Conservation (phyloP, 2,888 invertebrate species). For the Anaspis maculata region DNA sequence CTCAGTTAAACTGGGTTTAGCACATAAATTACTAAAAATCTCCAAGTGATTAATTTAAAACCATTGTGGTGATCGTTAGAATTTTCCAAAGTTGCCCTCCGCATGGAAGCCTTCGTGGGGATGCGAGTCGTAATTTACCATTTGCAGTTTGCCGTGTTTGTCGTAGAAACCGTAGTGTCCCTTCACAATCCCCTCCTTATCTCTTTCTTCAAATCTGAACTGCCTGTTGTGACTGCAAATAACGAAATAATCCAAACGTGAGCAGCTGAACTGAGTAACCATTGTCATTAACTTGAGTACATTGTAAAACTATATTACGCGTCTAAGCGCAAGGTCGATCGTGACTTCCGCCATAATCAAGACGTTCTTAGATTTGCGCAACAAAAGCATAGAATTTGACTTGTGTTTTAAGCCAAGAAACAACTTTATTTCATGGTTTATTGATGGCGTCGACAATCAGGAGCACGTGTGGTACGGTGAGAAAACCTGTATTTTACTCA, state of each 20-base stretch:
- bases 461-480: too few species aligned
- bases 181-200: slow-evolving; percentile 64
- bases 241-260: slow-evolving; percentile 4
- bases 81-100: slow-evolving; percentile 28
- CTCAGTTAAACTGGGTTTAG: slow-evolving; percentile 8
- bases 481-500: too few species aligned
- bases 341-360: too few species aligned
- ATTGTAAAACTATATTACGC: too few species aligned
- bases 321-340: too few species aligned
- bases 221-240: slow-evolving; percentile 66
- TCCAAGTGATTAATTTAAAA: slow-evolving; percentile 10
- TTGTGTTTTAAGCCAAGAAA: too few species aligned
- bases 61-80: slow-evolving; percentile 6
- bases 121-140: slow-evolving; percentile 67
- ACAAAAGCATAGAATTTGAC: too few species aligned
- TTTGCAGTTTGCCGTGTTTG: slow-evolving; percentile 63
- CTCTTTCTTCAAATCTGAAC: slow-evolving; percentile 71
- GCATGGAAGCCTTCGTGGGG: slow-evolving; percentile 64
- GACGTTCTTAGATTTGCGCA: too few species aligned
- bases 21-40: slow-evolving; percentile 10
- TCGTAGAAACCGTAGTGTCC: slow-evolving; percentile 79
- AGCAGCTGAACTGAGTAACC: too few species aligned
- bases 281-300: too few species aligned
- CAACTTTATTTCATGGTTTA: too few species aligned
- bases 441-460: too few species aligned